phyloP scores from a whole-genome alignment of 2,888 invertebrate species.

The Hoplodrina blanda region DNA sequence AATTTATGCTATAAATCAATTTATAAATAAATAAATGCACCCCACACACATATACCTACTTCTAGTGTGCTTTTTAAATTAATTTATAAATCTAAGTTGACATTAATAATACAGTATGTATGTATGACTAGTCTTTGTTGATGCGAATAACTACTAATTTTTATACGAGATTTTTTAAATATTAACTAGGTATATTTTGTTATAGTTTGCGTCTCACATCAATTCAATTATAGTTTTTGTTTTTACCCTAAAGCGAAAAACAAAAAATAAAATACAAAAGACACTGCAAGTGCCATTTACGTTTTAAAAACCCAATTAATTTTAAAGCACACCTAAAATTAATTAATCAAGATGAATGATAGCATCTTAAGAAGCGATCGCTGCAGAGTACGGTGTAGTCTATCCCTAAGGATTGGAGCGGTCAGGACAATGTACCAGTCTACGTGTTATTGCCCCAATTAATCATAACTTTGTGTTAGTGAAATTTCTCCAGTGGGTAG shows the following conservation, averaged over 20 bases:
- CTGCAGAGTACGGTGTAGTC: conserved; percentile 44
- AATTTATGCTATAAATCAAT: too few species aligned
- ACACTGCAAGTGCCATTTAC: too few species aligned
- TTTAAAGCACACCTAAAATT: background rate
- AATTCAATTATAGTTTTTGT: background rate
- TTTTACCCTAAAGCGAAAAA: background rate
- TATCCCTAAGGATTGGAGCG: conserved; percentile 61
- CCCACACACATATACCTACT: too few species aligned
- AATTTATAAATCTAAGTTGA: too few species aligned
- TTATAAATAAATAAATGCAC: too few species aligned
- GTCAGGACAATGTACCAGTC: conserved; percentile 80
- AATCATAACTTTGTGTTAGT: conserved; percentile 90
- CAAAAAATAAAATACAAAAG: background rate
- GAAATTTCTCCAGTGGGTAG: conserved; percentile 85
- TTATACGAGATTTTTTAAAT: too few species aligned
- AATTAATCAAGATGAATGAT: conserved; percentile 55
- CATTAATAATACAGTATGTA: too few species aligned
- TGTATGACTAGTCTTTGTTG: too few species aligned
- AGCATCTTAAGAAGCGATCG: conserved; percentile 53
- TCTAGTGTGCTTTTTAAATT: too few species aligned
- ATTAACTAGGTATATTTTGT: too few species aligned
- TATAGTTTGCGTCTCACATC: too few species aligned
- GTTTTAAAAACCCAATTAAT: background rate
- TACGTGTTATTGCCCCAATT: conserved; percentile 88
- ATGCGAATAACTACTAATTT: too few species aligned